Evolutionary conservation across 2,888 invertebrate genomes (phyloP).

Genomic region (Ornithoptera alexandrae): DNA sequence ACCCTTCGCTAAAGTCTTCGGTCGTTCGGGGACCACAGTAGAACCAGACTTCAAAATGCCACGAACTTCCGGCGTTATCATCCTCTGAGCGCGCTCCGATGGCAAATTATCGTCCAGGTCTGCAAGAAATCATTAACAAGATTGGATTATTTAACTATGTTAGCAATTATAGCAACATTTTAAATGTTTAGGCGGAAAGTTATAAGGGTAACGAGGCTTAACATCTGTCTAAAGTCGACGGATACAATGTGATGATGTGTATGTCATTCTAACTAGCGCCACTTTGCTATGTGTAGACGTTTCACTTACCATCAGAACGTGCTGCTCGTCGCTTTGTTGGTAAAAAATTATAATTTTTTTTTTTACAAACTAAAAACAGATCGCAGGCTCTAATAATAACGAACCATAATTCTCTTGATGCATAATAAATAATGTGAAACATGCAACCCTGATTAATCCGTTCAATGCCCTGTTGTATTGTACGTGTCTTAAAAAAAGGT

Average conservation of each 20-base stretch:
- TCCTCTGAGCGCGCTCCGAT: slow-evolving; percentile 76
- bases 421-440: neutral
- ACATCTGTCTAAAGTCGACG: too few relatives aligned
- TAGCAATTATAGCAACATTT: too few relatives aligned
- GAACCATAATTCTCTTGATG: neutral
- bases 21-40: slow-evolving; percentile 66
- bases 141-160: too few relatives aligned
- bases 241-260: too few relatives aligned
- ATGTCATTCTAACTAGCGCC: too few relatives aligned
- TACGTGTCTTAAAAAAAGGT: neutral
- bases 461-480: neutral
- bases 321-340: too few relatives aligned
- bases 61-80: slow-evolving; percentile 76
- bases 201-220: too few relatives aligned
- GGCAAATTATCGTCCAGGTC: slow-evolving; percentile 70
- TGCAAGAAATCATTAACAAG: slow-evolving; percentile 39
- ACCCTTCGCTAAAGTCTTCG: slow-evolving; percentile 66
- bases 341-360: too few relatives aligned
- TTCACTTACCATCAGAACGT: too few relatives aligned
- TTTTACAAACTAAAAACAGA: neutral
- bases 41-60: slow-evolving; percentile 78
- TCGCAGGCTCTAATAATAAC: neutral
- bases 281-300: too few relatives aligned
- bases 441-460: neutral
- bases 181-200: too few relatives aligned